These are phyloP conservation scores for Pelobates fuscus DNA, from an alignment of 2,113 vertebrate species.

Conservation along the genomic window DNA sequence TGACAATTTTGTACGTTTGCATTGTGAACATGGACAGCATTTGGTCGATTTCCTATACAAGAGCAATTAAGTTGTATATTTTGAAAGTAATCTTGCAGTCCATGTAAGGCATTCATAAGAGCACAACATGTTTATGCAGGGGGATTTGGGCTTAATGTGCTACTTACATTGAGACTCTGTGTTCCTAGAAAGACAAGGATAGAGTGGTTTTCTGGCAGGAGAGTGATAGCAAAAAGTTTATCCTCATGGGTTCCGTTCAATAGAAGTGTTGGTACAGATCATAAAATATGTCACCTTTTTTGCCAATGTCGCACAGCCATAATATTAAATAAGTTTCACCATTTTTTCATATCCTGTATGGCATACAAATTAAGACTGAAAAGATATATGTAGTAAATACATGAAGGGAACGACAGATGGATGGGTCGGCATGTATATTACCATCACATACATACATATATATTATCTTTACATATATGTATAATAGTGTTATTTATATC, in stretches of 20 bases:
- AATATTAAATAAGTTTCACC: too few species aligned
- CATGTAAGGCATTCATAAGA: constrained; percentile 24
- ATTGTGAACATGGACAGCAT: constrained; percentile 13
- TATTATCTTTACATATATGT: too few species aligned
- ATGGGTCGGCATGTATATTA: too few species aligned
- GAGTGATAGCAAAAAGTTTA: background rate
- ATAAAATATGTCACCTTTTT: background rate
- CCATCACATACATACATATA: too few species aligned
- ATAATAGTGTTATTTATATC: too few species aligned
- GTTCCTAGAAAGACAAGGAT: constrained; percentile 40
- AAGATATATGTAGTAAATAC: too few species aligned
- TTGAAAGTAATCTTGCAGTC: constrained; percentile 19
- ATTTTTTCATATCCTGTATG: too few species aligned
- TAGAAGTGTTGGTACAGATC: constrained; percentile 6
- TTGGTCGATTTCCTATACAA: constrained; percentile 21
- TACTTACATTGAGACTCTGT: constrained; percentile 30
- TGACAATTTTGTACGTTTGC: constrained; percentile 26
- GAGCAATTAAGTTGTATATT: constrained; percentile 40
- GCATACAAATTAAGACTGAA: too few species aligned
- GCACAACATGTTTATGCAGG: constrained; percentile 32
- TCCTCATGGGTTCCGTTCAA: constrained; percentile 1
- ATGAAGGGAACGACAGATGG: too few species aligned
- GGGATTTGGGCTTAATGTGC: constrained; percentile 22
- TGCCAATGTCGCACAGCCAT: background rate
- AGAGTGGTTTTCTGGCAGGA: constrained; percentile 43